These are phyloP conservation scores for Papilio xuthus DNA, from an alignment of 1,140 invertebrate species.

Conservation along the genomic window DNA sequence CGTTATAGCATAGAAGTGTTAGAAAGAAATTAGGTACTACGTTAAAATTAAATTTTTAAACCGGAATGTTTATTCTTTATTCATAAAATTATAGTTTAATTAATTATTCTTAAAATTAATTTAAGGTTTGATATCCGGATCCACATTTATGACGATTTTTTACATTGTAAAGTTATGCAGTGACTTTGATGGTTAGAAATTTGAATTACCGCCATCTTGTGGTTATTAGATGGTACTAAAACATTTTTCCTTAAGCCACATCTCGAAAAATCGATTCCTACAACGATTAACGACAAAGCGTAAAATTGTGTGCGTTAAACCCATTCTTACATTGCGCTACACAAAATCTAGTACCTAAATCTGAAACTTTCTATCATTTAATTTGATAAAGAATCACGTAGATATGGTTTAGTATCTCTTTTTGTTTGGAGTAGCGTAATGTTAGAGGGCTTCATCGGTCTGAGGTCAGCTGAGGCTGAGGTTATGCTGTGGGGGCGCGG, in stretches of 20 bases:
- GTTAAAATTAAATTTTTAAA: background rate
- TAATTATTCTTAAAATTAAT: background rate
- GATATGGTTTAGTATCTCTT: background rate
- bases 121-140: background rate
- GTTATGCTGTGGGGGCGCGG: slow-evolving; percentile 44
- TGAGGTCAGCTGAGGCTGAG: slow-evolving; percentile 18
- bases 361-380: background rate
- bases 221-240: background rate
- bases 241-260: background rate
- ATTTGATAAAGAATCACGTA: background rate
- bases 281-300: slow-evolving; percentile 2
- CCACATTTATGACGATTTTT: background rate
- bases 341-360: slow-evolving; percentile 2
- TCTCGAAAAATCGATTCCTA: background rate
- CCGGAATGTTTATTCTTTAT: background rate
- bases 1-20: slow-evolving; percentile 15
- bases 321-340: slow-evolving; percentile 25
- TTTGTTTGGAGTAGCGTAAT: background rate
- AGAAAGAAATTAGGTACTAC: background rate
- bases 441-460: background rate
- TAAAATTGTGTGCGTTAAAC: background rate
- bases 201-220: background rate
- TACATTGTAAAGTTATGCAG: background rate
- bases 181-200: background rate
- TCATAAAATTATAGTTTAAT: background rate